These are phyloP conservation scores for Ammodramus savannarum DNA, from an alignment of 2,113 vertebrate genomes.

Conservation along the genomic window DNA sequence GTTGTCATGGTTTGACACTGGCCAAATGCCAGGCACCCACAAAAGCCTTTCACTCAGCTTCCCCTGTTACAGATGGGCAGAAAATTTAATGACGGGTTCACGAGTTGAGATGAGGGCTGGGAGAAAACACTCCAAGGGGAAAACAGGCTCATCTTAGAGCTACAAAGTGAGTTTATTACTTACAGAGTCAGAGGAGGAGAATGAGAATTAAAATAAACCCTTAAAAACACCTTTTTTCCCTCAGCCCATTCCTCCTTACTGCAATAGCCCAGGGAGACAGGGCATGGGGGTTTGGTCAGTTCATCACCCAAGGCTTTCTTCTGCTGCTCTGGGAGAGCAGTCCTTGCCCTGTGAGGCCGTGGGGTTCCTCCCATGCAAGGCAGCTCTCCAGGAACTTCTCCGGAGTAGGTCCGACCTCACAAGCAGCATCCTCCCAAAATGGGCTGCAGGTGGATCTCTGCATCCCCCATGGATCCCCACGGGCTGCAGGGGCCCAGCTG, in stretches of 20 bases:
- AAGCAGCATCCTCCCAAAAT: neutral
- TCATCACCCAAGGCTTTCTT: neutral
- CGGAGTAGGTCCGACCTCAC: rapidly evolving
- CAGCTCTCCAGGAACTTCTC: rapidly evolving
- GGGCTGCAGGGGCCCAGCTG: neutral
- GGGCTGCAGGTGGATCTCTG: neutral
- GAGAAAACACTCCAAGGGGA: neutral
- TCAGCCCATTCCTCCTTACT: neutral
- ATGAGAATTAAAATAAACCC: neutral
- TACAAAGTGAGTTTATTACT: neutral
- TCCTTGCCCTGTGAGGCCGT: neutral
- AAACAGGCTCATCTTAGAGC: neutral
- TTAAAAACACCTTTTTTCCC: neutral
- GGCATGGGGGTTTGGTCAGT: neutral
- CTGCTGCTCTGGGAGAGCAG: rapidly evolving
- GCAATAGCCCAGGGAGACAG: rapidly evolving
- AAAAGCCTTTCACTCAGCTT: neutral
- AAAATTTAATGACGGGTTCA: neutral
- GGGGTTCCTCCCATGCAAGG: rapidly evolving
- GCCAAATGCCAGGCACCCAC: neutral
- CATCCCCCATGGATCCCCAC: neutral
- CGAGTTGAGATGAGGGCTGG: neutral
- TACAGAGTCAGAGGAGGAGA: neutral
- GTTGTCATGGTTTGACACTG: neutral
- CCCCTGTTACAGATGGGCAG: neutral